phyloP scores from a whole-genome alignment of 1,140 invertebrate genomes.

The Rhyzopertha dominica region DNA sequence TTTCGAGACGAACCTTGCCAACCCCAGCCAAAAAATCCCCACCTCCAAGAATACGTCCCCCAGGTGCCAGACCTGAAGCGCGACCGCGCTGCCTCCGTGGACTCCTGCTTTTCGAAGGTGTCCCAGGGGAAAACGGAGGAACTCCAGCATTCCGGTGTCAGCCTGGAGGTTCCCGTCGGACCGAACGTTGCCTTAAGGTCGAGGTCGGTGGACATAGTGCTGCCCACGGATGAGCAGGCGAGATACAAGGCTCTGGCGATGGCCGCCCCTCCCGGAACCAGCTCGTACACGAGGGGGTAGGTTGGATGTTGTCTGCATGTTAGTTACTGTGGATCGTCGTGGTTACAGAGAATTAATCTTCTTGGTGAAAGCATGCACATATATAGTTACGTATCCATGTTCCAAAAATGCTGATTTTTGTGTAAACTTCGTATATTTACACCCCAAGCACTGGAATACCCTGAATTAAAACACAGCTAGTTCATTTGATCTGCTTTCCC shows the following conservation, averaged over 20 bases:
- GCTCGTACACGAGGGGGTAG: slow-evolving; percentile 23
- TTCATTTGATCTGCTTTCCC: no score
- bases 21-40: no score
- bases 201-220: slow-evolving; percentile 82
- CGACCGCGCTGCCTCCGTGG: slow-evolving; percentile 77
- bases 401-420: no score
- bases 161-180: slow-evolving; percentile 58
- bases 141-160: slow-evolving; percentile 53
- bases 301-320: slow-evolving; percentile 11
- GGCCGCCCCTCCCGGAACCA: slow-evolving; percentile 35
- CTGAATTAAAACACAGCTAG: no score
- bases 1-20: no score
- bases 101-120: slow-evolving; percentile 72
- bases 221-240: slow-evolving; percentile 80
- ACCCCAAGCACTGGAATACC: no score
- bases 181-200: slow-evolving; percentile 69
- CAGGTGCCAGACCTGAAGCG: slow-evolving; percentile 77
- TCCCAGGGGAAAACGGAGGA: slow-evolving; percentile 62
- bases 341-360: no score
- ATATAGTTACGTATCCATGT: no score
- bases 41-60: no score
- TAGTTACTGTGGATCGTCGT: neutral
- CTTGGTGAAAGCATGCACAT: no score
- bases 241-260: slow-evolving; percentile 73
- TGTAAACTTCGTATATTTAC: no score